A percentile compares a stretch with the other conserved stretches of the same genome.
Evolutionary conservation across 2,888 invertebrate species (phyloP).

Genomic region (Drosophila longiperda): DNA sequence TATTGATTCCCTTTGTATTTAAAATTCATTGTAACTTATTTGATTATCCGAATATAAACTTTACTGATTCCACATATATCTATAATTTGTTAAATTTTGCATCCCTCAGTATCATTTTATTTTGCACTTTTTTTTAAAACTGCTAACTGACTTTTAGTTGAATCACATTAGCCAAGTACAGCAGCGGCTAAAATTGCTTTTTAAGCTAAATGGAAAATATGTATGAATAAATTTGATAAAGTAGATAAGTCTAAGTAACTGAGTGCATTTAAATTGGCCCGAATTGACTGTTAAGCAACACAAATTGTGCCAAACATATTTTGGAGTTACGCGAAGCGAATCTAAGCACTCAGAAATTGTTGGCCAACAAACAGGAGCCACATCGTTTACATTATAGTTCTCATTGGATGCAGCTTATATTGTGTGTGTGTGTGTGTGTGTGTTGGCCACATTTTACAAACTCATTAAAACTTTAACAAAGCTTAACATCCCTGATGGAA

Average conservation of each 20-base stretch:
- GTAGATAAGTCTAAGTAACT: conserved; percentile 24
- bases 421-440: conserved; percentile 5
- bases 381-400: conserved; percentile 1
- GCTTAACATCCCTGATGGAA: background rate
- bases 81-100: background rate
- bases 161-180: background rate
- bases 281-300: conserved; percentile 18
- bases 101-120: background rate
- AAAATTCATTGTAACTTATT: background rate
- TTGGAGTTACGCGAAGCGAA: conserved; percentile 39
- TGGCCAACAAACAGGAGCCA: background rate
- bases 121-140: background rate
- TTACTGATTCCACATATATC: background rate
- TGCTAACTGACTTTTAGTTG: conserved; percentile 1
- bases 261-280: conserved; percentile 7
- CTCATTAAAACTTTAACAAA: conserved; percentile 64
- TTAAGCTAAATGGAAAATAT: conserved; percentile 31
- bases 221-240: conserved; percentile 10
- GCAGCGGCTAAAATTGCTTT: conserved; percentile 8
- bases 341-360: conserved; percentile 35
- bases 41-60: background rate
- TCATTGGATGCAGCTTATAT: conserved; percentile 10
- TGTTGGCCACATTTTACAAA: conserved; percentile 34
- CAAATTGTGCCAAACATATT: conserved; percentile 28
- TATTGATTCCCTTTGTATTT: background rate